A percentile compares a stretch with the other conserved stretches of the same genome.
These are phyloP conservation scores for Leptura quadrifasciata DNA, from an alignment of 2,888 invertebrate genomes.

Conservation along the genomic window DNA sequence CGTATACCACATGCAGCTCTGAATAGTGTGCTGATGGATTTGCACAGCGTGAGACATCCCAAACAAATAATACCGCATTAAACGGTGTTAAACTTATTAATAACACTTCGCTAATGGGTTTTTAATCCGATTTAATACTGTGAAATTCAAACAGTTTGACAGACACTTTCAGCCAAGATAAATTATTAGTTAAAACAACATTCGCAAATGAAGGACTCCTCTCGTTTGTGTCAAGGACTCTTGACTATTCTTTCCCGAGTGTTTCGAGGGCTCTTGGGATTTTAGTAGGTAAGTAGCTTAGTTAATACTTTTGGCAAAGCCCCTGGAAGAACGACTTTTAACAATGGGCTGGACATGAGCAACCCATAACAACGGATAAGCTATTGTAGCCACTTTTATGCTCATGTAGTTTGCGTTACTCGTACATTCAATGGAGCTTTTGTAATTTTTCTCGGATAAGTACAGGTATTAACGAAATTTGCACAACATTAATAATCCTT, in stretches of 20 bases:
- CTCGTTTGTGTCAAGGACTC: conserved; percentile 35
- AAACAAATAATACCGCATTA: conserved; percentile 55
- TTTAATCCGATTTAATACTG: conserved; percentile 34
- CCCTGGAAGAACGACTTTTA: conserved; percentile 40
- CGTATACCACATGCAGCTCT: conserved; percentile 62
- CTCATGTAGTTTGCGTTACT: background rate
- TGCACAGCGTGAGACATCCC: conserved; percentile 66
- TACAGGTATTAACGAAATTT: conserved; percentile 25
- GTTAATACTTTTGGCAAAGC: conserved; percentile 46
- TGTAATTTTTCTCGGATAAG: conserved; percentile 1
- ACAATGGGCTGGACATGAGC: conserved; percentile 57
- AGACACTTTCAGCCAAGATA: conserved; percentile 36
- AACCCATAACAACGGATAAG: conserved; percentile 52
- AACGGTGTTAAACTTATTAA: conserved; percentile 52
- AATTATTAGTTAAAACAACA: conserved; percentile 46
- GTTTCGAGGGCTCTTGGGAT: conserved; percentile 46
- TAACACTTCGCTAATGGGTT: conserved; percentile 34
- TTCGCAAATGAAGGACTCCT: conserved; percentile 25
- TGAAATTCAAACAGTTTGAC: conserved; percentile 31
- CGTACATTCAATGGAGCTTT: conserved; percentile 8
- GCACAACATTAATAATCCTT: conserved; percentile 23
- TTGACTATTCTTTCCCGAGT: conserved; percentile 40
- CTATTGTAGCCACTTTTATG: conserved; percentile 33
- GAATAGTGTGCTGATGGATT: conserved; percentile 65
- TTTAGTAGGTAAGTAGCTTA: conserved; percentile 54